Evolutionary conservation across 2,797 vertebrate species (phyloP).

Genomic region (Acanthurus leucopareius): DNA sequence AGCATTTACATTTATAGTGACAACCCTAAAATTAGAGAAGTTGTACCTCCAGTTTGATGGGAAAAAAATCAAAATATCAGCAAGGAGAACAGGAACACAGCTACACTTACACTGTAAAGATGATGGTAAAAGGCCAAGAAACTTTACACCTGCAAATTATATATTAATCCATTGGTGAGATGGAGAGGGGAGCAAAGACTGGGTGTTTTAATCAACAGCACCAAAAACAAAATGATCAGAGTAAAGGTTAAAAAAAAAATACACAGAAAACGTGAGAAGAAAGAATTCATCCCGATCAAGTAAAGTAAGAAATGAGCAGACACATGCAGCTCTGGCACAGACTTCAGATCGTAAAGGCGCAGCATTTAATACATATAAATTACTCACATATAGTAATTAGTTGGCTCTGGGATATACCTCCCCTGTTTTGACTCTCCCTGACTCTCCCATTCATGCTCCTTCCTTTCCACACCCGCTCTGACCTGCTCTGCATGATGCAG

Average conservation of each 20-base stretch:
- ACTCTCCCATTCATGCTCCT: conserved; percentile 46
- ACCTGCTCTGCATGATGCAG: conserved; percentile 64
- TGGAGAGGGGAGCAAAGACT: neutral
- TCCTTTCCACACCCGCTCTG: conserved; percentile 37
- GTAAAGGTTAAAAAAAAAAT: conserved; percentile 1
- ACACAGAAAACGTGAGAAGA: neutral
- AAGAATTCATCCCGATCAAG: conserved; percentile 6
- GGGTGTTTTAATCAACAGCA: neutral
- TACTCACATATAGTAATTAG: conserved; percentile 73
- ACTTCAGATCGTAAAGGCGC: conserved; percentile 56
- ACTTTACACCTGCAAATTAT: neutral
- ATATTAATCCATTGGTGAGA: neutral
- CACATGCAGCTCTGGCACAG: conserved; percentile 37
- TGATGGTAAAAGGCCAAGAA: neutral
- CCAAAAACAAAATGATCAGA: neutral
- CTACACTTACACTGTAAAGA: neutral
- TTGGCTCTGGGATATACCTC: conserved; percentile 56
- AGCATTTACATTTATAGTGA: neutral
- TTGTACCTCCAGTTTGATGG: too few relatives aligned
- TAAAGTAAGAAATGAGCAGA: conserved; percentile 22
- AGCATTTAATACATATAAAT: conserved; percentile 73
- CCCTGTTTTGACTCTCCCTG: conserved; percentile 24
- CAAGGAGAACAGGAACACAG: too few relatives aligned
- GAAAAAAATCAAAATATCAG: too few relatives aligned
- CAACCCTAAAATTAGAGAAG: neutral